Conservation (phyloP, 1,140 invertebrate genomes). For the Tribolium madens region DNA sequence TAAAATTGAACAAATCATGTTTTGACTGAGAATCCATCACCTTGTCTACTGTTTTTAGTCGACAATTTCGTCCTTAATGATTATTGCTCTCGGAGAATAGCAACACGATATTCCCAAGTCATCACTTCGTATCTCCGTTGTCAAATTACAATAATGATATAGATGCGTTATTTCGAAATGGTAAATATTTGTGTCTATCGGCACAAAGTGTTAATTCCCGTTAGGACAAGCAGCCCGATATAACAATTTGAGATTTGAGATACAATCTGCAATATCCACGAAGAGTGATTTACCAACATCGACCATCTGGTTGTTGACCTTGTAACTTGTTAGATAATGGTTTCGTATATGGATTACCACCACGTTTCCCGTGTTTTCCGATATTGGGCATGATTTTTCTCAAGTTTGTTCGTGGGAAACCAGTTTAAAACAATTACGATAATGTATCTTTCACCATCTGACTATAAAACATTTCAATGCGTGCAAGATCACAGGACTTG, state of each 20-base stretch:
- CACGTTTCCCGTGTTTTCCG: conserved; percentile 36
- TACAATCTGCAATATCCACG: conserved; percentile 31
- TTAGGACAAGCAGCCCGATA: conserved; percentile 16
- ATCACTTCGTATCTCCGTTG: too few relatives aligned
- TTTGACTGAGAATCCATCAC: too few relatives aligned
- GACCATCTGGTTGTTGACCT: conserved; percentile 36
- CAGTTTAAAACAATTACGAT: conserved; percentile 32
- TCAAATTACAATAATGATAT: too few relatives aligned
- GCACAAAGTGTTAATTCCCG: neutral
- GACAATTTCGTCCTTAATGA: too few relatives aligned
- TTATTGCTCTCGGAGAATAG: too few relatives aligned
- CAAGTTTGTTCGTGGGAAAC: conserved; percentile 23
- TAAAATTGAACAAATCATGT: too few relatives aligned
- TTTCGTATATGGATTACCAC: conserved; percentile 32
- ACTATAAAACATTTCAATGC: conserved; percentile 29
- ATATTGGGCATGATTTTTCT: conserved; percentile 36
- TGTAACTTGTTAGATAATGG: conserved; percentile 29
- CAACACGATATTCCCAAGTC: too few relatives aligned
- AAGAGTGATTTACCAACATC: conserved; percentile 24
- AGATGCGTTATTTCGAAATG: neutral
- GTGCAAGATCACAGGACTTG: conserved; percentile 25
- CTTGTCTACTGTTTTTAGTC: too few relatives aligned
- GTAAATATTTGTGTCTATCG: neutral
- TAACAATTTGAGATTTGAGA: conserved; percentile 38
- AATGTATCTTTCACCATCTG: conserved; percentile 33